Percentiles rank a stretch among this genome's conserved stretches.
Evolutionary conservation across 2,888 invertebrate genomes (phyloP).

Genomic region (Prionchulus punctatus): DNA sequence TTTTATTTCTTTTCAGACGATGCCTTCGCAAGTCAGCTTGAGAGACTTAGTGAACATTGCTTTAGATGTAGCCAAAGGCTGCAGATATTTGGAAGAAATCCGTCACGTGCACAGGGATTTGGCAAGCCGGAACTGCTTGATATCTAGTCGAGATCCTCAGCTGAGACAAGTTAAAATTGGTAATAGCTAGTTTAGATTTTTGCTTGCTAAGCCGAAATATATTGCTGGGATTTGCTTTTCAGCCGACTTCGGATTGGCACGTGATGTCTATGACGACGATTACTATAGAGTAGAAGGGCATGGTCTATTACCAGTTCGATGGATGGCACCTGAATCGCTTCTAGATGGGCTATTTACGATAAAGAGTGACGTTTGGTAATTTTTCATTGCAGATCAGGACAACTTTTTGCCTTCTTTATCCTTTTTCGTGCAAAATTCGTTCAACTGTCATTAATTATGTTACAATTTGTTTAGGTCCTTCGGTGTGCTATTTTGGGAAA

Average conservation of each 20-base stretch:
- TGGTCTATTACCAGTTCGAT: slow-evolving; percentile 76
- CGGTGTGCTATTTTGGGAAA: slow-evolving; percentile 77
- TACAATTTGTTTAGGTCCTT: slow-evolving; percentile 41
- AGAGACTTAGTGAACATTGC: slow-evolving; percentile 77
- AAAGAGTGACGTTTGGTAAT: slow-evolving; percentile 80
- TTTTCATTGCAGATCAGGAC: slow-evolving; percentile 3
- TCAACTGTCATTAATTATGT: no score
- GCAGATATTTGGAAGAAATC: slow-evolving; percentile 84
- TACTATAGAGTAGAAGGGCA: slow-evolving; percentile 85
- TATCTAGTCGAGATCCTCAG: slow-evolving; percentile 38
- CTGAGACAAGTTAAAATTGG: slow-evolving; percentile 76
- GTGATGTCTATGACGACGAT: slow-evolving; percentile 91
- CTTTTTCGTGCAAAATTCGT: no score
- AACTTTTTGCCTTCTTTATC: no score
- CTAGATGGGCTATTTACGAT: slow-evolving; percentile 89
- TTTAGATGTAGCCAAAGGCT: slow-evolving; percentile 84
- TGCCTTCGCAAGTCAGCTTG: slow-evolving; percentile 45
- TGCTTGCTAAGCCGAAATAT: not conserved
- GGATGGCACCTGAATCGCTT: slow-evolving; percentile 96
- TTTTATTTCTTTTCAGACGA: slow-evolving; percentile 8
- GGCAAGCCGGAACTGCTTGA: slow-evolving; percentile 85
- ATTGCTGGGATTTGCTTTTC: slow-evolving; percentile 7
- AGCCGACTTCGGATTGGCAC: slow-evolving; percentile 75
- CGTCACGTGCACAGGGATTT: slow-evolving; percentile 88
- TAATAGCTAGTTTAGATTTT: not conserved